These are phyloP conservation scores for Pteronura brasiliensis DNA, from an alignment of 2,113 vertebrate genomes.

Conservation along the genomic window DNA sequence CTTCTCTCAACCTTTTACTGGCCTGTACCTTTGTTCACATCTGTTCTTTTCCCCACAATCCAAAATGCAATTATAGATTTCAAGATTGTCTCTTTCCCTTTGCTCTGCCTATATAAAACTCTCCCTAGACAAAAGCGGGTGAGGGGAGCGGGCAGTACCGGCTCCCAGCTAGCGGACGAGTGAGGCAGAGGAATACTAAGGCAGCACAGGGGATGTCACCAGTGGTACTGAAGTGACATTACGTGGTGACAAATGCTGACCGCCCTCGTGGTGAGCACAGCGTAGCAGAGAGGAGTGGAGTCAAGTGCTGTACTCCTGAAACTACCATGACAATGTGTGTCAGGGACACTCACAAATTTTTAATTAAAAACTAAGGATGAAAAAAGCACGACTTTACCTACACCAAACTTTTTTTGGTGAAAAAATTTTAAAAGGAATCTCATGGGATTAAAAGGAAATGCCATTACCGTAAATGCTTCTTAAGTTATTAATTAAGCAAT, in stretches of 20 bases:
- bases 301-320: neutral
- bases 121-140: neutral
- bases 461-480: neutral
- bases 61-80: neutral
- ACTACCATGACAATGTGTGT: neutral
- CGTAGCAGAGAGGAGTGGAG: neutral
- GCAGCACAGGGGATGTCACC: neutral
- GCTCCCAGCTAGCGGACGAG: neutral
- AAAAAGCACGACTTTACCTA: neutral
- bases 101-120: neutral
- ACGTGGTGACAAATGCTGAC: neutral
- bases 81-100: neutral
- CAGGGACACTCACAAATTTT: neutral
- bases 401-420: neutral
- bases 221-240: neutral
- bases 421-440: neutral
- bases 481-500: neutral
- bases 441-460: neutral
- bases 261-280: neutral
- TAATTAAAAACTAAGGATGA: neutral
- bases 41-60: neutral
- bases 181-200: neutral
- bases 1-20: neutral
- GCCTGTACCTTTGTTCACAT: neutral
- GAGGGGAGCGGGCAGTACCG: neutral